Conservation (phyloP, 2,888 invertebrate species). For the Hypsopygia costalis region DNA sequence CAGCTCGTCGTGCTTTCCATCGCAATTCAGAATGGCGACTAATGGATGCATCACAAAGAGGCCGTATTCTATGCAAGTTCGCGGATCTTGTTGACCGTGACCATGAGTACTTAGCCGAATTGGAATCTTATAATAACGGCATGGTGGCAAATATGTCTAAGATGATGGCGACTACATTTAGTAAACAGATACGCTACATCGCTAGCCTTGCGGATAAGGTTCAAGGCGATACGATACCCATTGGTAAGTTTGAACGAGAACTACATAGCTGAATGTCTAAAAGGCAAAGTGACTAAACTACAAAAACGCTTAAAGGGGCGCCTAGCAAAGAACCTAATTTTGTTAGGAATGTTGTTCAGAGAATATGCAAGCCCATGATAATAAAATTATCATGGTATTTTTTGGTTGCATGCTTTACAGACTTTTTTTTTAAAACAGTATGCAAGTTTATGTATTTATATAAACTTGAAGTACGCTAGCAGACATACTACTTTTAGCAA, state of each 20-base stretch:
- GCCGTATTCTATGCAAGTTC: constrained; percentile 84
- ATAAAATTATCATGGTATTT: too few species aligned
- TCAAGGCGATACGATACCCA: constrained; percentile 85
- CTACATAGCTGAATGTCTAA: too few species aligned
- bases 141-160: constrained; percentile 86
- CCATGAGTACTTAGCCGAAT: constrained; percentile 85
- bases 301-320: too few species aligned
- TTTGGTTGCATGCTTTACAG: too few species aligned
- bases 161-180: constrained; percentile 69
- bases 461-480: too few species aligned
- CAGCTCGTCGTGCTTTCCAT: constrained; percentile 87
- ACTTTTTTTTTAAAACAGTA: too few species aligned
- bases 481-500: too few species aligned
- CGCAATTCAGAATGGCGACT: constrained; percentile 87
- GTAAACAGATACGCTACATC: constrained; percentile 84
- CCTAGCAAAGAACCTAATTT: too few species aligned
- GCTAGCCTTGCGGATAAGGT: constrained; percentile 94
- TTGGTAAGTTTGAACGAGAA: constrained; percentile 25
- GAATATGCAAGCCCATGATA: too few species aligned
- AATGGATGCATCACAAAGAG: constrained; percentile 90
- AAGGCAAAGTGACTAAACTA: too few species aligned
- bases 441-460: too few species aligned
- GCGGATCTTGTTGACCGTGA: constrained; percentile 90
- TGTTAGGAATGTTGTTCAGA: too few species aligned
- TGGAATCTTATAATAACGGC: constrained; percentile 95